Base-by-base conservation (phyloP, 2,113 vertebrate species). In the Petromus typicus region DNA sequence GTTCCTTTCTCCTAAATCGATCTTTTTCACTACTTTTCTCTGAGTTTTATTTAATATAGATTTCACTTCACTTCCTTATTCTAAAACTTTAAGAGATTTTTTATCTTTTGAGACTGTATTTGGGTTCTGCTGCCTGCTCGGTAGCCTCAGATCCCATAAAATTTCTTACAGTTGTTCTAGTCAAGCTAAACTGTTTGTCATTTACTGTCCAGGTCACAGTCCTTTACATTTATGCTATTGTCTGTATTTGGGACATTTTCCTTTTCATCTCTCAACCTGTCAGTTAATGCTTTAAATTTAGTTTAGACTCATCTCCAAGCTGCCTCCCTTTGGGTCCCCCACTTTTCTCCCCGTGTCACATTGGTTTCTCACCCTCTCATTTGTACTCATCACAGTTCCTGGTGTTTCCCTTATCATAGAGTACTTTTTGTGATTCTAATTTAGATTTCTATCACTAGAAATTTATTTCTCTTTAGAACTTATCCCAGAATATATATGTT, bases 1-100 rank as follows among this genome's bases (percentile, higher is more conserved):
- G 80, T 67, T 96, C 84, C 66, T 56, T 22, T 89, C 32, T 64
- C 25, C 45, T 43, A 88, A 63, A 71, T 91, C 17, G 69, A 37
- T 88, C 45, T 40, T 82, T 13, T 32, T 40, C 88, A 40, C 34
- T 83, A 48, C 61, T 79, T 93, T 67, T 85, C 48, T 73, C 75
- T 90, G 51, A 90, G 22, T 20, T 93, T 93, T 90, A 13, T 92
- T 94, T 86, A 87, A 69, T 64, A 64, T 17, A 76, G 37, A 71
- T 64, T 91, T 34, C 48, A 78, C 2, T 92, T 66, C 43, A 79
- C n/a, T 93, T 91, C n/a, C 20, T 45, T 93, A 64, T 45, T 82
- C 90, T 73, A 88, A 81, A 88, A 56, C 23, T 43, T 71, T 48
- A 27, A 79, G 61, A 92, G 57, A 57, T 87, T 79, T 93, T 78